Percentiles rank a stretch among this genome's conserved stretches.
Conservation (phyloP, 2,797 vertebrate species). For the Darevskia mixta region DNA sequence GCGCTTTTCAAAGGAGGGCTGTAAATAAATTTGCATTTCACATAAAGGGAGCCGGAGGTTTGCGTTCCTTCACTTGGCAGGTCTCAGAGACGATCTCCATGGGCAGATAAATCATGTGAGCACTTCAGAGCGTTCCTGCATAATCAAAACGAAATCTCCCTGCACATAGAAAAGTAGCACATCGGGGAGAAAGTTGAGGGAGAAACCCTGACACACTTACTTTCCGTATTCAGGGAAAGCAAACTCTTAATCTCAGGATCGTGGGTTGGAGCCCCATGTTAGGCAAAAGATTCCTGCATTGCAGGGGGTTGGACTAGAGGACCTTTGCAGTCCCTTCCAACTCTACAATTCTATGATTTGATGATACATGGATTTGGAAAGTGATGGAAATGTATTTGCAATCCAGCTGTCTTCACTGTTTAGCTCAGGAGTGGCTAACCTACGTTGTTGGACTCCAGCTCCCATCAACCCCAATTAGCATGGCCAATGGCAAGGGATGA, state of each 20-base stretch:
- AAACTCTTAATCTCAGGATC: too few relatives aligned
- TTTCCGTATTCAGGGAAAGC: not conserved
- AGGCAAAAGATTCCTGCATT: too few relatives aligned
- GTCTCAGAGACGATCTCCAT: not conserved
- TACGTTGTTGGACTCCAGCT: too few relatives aligned
- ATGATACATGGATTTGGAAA: not conserved
- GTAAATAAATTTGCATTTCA: slow-evolving; percentile 59
- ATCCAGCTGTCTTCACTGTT: too few relatives aligned
- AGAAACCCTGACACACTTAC: not conserved
- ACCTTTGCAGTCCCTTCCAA: too few relatives aligned
- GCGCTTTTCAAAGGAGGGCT: slow-evolving; percentile 49
- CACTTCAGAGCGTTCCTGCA: not conserved
- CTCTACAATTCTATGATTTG: too few relatives aligned
- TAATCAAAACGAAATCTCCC: not conserved
- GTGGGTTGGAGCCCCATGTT: too few relatives aligned
- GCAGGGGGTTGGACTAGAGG: too few relatives aligned
- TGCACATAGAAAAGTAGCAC: not conserved
- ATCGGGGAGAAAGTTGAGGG: not conserved
- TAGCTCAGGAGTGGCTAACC: too few relatives aligned
- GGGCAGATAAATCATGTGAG: not conserved
- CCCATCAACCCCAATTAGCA: too few relatives aligned
- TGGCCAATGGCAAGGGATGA: too few relatives aligned
- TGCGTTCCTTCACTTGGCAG: slow-evolving; percentile 20
- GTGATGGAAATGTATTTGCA: too few relatives aligned
- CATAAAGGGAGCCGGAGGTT: not conserved